Conservation (phyloP, 2,888 invertebrate genomes). For the Chloroclystis v-ata region DNA sequence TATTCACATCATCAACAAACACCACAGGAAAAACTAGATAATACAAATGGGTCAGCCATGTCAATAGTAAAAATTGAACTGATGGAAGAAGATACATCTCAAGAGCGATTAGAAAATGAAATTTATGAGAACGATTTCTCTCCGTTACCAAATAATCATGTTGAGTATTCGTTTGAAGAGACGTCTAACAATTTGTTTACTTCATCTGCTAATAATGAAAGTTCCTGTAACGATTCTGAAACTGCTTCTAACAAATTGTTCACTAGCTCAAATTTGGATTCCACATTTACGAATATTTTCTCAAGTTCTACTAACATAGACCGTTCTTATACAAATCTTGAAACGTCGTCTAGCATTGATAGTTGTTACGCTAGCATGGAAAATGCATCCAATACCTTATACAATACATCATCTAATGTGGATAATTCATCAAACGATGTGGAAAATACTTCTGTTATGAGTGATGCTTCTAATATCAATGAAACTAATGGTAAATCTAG, state of each 20-base stretch:
- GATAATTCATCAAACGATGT: slow-evolving; percentile 8
- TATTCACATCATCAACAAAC: slow-evolving; percentile 50
- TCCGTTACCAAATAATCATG: slow-evolving; percentile 21
- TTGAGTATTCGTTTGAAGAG: slow-evolving; percentile 18
- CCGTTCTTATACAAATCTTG: slow-evolving; percentile 7
- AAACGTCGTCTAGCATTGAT: slow-evolving; percentile 10
- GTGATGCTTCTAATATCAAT: not conserved
- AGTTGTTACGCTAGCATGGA: slow-evolving; percentile 15
- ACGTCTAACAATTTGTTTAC: slow-evolving; percentile 12
- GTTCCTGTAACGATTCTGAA: slow-evolving; percentile 1
- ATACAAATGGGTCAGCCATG: slow-evolving; percentile 49
- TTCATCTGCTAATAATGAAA: slow-evolving; percentile 3
- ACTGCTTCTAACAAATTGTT: slow-evolving; percentile 8
- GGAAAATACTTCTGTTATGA: slow-evolving; percentile 3
- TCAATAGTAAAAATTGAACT: slow-evolving; percentile 51
- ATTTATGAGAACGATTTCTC: slow-evolving; percentile 30
- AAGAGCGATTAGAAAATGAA: slow-evolving; percentile 43
- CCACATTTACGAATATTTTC: slow-evolving; percentile 12
- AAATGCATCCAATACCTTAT: slow-evolving; percentile 11
- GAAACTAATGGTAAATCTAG: slow-evolving; percentile 1
- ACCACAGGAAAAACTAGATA: slow-evolving; percentile 38
- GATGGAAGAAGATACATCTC: slow-evolving; percentile 51
- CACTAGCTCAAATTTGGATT: slow-evolving; percentile 9
- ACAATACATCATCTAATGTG: slow-evolving; percentile 8
- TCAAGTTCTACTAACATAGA: slow-evolving; percentile 5